Conservation (phyloP, 2,888 invertebrate species). For the Nematopogon swammerdamellus region DNA sequence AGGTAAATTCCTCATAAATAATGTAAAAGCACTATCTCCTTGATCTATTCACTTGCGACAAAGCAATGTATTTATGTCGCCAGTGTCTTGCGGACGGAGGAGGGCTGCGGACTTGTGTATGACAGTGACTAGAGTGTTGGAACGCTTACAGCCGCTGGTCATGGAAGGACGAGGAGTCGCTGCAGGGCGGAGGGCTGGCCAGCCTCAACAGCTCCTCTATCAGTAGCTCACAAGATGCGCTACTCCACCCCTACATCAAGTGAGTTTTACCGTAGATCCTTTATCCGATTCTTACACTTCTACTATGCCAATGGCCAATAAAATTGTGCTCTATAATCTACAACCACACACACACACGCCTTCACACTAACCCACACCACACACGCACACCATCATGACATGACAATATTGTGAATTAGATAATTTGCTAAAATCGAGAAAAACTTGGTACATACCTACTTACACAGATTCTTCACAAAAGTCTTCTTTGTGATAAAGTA, state of each 20-base stretch:
- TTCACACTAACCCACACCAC: too few relatives aligned
- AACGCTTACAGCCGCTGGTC: conserved; percentile 67
- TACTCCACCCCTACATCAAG: conserved; percentile 71
- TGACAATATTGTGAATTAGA: too few relatives aligned
- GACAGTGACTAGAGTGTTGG: neutral
- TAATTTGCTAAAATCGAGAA: too few relatives aligned
- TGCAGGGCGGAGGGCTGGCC: neutral
- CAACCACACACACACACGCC: too few relatives aligned
- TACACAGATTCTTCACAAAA: too few relatives aligned
- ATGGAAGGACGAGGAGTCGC: conserved; percentile 49
- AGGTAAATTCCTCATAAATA: neutral
- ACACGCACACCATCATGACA: too few relatives aligned
- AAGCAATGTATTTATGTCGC: neutral
- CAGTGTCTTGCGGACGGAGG: neutral
- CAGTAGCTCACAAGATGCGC: conserved; percentile 57
- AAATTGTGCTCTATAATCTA: too few relatives aligned
- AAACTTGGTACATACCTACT: too few relatives aligned
- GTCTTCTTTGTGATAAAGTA: too few relatives aligned
- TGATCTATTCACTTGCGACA: neutral
- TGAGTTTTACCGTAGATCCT: conserved; percentile 26
- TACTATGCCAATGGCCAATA: too few relatives aligned
- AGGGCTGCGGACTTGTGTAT: neutral
- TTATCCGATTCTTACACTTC: too few relatives aligned
- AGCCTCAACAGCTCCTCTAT: neutral
- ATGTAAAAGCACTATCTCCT: neutral